phyloP scores from a whole-genome alignment of 2,888 invertebrate genomes.

The Aphidoletes aphidimyza region DNA sequence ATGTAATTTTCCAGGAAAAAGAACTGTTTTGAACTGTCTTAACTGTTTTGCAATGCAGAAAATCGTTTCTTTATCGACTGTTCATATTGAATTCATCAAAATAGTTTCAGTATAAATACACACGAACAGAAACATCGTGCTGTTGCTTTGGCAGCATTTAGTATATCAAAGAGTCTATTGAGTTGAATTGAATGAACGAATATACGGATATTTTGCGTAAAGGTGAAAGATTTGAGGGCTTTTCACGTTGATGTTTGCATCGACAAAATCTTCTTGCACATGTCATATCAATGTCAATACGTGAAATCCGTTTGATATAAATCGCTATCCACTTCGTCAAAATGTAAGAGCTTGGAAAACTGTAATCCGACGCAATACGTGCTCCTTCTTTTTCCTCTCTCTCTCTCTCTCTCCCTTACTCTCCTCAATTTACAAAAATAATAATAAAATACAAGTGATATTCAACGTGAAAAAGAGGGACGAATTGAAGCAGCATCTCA shows the following conservation, averaged over 20 bases:
- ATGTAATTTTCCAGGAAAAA: background rate
- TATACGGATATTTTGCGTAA: background rate
- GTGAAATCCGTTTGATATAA: too few relatives aligned
- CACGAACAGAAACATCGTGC: too few relatives aligned
- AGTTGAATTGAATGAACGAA: constrained; percentile 15
- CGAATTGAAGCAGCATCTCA: background rate
- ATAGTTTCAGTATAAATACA: background rate
- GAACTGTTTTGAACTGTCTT: background rate
- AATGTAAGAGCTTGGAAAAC: too few relatives aligned
- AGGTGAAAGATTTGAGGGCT: background rate
- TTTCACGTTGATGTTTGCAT: too few relatives aligned
- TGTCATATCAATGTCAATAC: too few relatives aligned
- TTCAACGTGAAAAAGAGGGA: background rate
- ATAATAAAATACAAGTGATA: background rate
- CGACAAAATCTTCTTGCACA: too few relatives aligned
- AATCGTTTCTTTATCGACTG: background rate
- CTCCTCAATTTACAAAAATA: background rate
- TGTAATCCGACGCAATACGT: background rate
- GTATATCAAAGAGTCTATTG: too few relatives aligned
- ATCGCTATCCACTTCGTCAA: too few relatives aligned
- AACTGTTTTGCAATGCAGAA: background rate
- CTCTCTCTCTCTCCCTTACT: background rate
- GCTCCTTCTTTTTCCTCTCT: background rate
- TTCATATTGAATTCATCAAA: background rate
- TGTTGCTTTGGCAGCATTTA: too few relatives aligned